These are phyloP conservation scores for Drosophila koepferae DNA, from an alignment of 2,888 invertebrate genomes.

Conservation along the genomic window DNA sequence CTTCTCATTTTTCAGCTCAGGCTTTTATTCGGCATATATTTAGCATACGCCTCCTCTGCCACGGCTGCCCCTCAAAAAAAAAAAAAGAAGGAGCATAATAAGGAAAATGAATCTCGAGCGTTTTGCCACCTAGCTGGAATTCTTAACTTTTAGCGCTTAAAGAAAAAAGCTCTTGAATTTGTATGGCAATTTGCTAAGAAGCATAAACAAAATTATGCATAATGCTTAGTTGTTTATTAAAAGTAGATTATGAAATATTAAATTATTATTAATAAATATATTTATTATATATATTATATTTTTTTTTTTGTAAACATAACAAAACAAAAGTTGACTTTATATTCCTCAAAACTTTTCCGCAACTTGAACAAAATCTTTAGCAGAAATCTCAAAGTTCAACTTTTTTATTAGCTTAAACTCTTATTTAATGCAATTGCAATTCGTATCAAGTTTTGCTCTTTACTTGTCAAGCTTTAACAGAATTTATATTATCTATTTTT, in stretches of 20 bases:
- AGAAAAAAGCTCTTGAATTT: background rate
- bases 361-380: background rate
- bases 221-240: no score
- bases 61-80: conserved; percentile 9
- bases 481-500: conserved; percentile 14
- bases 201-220: no score
- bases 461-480: background rate
- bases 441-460: background rate
- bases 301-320: background rate
- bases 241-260: no score
- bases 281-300: no score
- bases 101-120: conserved; percentile 4
- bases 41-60: conserved; percentile 50
- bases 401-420: background rate
- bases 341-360: background rate
- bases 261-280: no score
- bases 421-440: conserved; percentile 1
- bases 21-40: conserved; percentile 28
- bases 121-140: conserved; percentile 10
- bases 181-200: background rate
- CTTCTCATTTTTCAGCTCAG: background rate
- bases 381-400: background rate
- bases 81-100: background rate
- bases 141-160: conserved; percentile 4
- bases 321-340: background rate